Base-by-base conservation (phyloP, 2,888 invertebrate species). In the Morpho achilles region DNA sequence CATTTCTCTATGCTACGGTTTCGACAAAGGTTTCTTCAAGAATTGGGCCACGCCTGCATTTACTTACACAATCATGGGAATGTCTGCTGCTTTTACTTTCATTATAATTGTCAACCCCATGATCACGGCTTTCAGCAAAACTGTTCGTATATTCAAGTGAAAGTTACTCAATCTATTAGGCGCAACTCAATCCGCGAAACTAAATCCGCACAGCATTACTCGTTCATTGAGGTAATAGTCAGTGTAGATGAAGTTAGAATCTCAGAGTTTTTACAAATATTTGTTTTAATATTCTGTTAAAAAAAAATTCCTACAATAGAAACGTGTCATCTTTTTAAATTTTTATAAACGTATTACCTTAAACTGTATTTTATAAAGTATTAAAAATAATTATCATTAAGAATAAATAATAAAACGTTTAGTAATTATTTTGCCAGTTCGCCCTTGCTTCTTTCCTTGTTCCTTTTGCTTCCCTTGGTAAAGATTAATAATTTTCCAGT, bases 81-180 rank as follows among this genome's bases (percentile, higher is more conserved):
- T 82, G 23, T 74, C 75, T 2, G 70, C 61, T 2, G 61, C 67
- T 7, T 71, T 76, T 7, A 74, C 78, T 1, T 64, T 74, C 0
- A 73, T 84, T 43, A 67, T 80, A n/a, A 75, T 80, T 32, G 66
- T 80, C 3, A 79, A 77, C 51, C 84, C 85, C 6, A 53, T 75
- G 0, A 53, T 81, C 2, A 75, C 70, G 2, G 77, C 82, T 63
- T 69, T 62, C 41, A 73, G 62, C 9, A 80, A 79, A 62, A 60
- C 71, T 40, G 55, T 60, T 32, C 66, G 55, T 23, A 44, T 54
- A 42, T 54, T 40, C n/a, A 48, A 48, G n/a, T 48, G 32, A 42
- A 53, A 8, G 3, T 7, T 40, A 8, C 44, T 16, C 16, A 16
- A 16, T 16, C 16, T 16, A 16, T 16, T 16, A 16, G 16, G 16